phyloP scores from a whole-genome alignment of 1,140 invertebrate genomes.

The Condylostylus longicornis region DNA sequence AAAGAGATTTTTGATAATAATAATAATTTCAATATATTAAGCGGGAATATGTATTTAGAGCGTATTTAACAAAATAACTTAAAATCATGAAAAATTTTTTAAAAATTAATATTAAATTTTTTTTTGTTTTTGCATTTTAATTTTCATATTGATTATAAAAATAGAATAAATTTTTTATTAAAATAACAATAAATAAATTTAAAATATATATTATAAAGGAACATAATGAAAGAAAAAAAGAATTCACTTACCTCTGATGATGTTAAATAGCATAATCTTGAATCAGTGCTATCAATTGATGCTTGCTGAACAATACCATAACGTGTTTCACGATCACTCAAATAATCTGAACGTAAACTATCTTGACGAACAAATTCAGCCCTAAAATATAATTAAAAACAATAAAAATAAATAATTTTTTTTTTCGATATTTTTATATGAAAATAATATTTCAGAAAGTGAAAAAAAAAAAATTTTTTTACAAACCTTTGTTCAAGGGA shows the following conservation, averaged over 20 bases:
- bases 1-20: too few species aligned
- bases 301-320: conserved; percentile 83
- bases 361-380: conserved; percentile 78
- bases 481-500: conserved; percentile 65
- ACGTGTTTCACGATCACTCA: conserved; percentile 72
- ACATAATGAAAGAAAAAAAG: conserved; percentile 1
- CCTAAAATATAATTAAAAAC: conserved; percentile 35
- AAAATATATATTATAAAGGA: neutral
- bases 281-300: conserved; percentile 84
- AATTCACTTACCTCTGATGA: conserved; percentile 77
- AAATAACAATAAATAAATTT: too few species aligned
- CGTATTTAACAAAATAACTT: too few species aligned
- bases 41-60: too few species aligned
- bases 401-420: conserved; percentile 3
- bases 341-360: conserved; percentile 73
- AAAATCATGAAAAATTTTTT: too few species aligned
- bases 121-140: neutral
- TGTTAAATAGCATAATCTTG: conserved; percentile 80
- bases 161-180: neutral
- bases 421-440: neutral
- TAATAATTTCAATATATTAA: too few species aligned
- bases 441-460: conserved; percentile 1
- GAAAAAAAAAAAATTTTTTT: neutral
- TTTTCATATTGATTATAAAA: too few species aligned
- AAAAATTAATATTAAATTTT: too few species aligned